Evolutionary conservation across 2,113 vertebrate species (phyloP).

Genomic region (Cavia aperea): DNA sequence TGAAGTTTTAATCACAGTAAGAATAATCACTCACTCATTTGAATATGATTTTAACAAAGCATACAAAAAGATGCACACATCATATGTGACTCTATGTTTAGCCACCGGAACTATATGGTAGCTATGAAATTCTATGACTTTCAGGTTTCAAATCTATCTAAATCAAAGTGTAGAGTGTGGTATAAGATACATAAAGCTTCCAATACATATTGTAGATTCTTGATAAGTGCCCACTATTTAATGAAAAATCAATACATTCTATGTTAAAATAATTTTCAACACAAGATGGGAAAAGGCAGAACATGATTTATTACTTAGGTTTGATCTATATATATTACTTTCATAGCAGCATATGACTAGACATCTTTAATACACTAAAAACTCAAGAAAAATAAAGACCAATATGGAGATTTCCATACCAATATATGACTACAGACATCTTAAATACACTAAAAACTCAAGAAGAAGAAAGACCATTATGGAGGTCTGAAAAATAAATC

Average conservation of each 20-base stretch:
- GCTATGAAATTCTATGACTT: background rate
- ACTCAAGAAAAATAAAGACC: background rate
- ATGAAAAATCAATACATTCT: background rate
- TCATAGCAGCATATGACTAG: background rate
- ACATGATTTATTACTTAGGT: background rate
- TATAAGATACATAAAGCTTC: background rate
- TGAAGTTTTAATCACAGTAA: background rate
- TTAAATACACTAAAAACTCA: background rate
- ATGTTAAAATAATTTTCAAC: background rate
- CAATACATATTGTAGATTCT: background rate
- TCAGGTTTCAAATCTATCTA: constrained; percentile 8
- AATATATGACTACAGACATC: background rate
- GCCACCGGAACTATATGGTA: background rate
- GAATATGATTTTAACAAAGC: constrained; percentile 9
- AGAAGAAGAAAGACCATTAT: background rate
- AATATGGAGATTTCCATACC: background rate
- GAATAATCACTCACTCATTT: background rate
- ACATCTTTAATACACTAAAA: background rate
- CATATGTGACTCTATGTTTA: constrained; percentile 6
- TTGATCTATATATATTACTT: background rate
- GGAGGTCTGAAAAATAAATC: background rate
- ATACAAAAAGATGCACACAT: background rate
- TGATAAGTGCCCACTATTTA: background rate
- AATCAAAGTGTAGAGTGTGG: background rate
- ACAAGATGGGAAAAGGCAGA: background rate